These are phyloP conservation scores for Podarcis muralis DNA, from an alignment of 2,113 vertebrate genomes.

Conservation along the genomic window DNA sequence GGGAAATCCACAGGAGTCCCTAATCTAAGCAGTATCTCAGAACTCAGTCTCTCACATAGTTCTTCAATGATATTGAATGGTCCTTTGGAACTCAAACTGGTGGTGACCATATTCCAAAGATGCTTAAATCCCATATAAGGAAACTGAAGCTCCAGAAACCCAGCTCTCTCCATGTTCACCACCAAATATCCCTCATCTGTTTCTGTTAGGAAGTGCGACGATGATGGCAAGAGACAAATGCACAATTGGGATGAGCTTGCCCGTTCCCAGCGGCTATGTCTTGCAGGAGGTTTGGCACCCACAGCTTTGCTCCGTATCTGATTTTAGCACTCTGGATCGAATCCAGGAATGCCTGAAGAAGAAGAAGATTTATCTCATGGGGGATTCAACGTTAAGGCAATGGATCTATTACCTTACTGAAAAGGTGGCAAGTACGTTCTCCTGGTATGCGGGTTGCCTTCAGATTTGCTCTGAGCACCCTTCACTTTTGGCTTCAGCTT, in stretches of 20 bases:
- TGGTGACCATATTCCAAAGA: not conserved
- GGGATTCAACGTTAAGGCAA: conserved; percentile 31
- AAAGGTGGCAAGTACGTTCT: conserved; percentile 31
- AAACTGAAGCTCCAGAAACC: not conserved
- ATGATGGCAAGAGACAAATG: not conserved
- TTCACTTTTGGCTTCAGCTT: not conserved
- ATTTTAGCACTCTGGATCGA: not conserved
- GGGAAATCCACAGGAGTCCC: not conserved
- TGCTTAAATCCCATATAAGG: not conserved
- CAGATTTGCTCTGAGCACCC: not conserved
- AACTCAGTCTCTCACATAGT: not conserved
- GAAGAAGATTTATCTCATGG: conserved; percentile 35
- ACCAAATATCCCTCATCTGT: not conserved
- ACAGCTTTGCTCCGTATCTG: not conserved
- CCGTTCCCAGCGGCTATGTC: conserved; percentile 29
- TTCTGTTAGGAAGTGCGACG: not conserved
- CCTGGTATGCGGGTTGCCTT: conserved; percentile 11
- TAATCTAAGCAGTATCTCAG: not conserved
- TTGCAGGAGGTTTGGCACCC: conserved; percentile 19
- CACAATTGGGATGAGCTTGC: conserved; percentile 11
- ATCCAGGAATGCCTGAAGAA: conserved; percentile 28
- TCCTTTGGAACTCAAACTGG: not conserved
- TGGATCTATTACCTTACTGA: conserved; percentile 33
- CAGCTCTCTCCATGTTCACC: not conserved
- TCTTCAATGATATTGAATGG: too few species aligned